Conservation (phyloP, 2,797 vertebrate genomes). For the Pteropus rufus region DNA sequence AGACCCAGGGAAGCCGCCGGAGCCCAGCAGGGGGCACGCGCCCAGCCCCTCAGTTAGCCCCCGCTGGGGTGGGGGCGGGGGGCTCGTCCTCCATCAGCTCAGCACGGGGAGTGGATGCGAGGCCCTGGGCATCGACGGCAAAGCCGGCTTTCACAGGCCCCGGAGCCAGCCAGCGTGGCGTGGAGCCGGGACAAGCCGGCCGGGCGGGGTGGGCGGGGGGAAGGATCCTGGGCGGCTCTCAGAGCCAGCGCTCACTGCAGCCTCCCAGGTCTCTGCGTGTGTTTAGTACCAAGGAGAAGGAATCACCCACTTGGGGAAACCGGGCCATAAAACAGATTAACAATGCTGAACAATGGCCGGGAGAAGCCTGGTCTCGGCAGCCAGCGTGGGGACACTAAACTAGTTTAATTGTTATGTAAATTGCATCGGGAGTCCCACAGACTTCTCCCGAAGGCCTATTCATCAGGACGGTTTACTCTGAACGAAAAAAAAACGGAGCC, state of each 20-base stretch:
- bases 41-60: neutral
- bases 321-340: conserved; percentile 75
- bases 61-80: neutral
- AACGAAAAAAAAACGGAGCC: conserved; percentile 54
- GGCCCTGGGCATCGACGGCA: neutral
- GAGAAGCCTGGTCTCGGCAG: conserved; percentile 58
- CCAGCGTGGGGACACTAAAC: conserved; percentile 50
- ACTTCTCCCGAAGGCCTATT: conserved; percentile 72
- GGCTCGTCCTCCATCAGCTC: neutral
- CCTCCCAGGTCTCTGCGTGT: neutral
- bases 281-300: conserved; percentile 24
- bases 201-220: neutral
- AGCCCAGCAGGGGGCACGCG: fast-evolving
- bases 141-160: neutral
- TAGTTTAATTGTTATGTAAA: conserved; percentile 77
- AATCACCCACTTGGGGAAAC: conserved; percentile 54
- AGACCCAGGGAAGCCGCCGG: neutral
- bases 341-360: conserved; percentile 17
- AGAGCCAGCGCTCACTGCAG: neutral
- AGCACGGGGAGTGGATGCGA: neutral
- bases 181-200: too few species aligned
- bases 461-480: conserved; percentile 64
- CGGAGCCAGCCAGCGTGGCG: too few species aligned
- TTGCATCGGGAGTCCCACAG: conserved; percentile 54
- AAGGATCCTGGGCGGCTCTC: neutral